These are phyloP conservation scores for Leptopilina syphax DNA, from an alignment of 2,888 invertebrate genomes.

Conservation along the genomic window DNA sequence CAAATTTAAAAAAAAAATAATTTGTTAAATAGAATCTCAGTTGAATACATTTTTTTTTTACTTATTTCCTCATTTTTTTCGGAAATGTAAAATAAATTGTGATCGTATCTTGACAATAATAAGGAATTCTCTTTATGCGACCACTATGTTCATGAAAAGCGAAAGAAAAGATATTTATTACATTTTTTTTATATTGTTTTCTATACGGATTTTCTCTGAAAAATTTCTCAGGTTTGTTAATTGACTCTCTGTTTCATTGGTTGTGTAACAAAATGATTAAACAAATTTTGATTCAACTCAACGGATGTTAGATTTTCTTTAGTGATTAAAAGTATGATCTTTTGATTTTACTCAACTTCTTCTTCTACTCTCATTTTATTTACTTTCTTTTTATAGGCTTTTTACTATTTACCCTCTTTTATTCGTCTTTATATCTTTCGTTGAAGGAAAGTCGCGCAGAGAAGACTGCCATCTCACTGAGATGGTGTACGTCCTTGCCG, in stretches of 20 bases:
- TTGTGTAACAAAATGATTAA: constrained; percentile 30
- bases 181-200: not conserved
- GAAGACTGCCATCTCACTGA: constrained; percentile 53
- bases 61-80: not conserved
- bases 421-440: not conserved
- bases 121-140: not conserved
- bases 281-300: not conserved
- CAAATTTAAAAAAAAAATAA: no score
- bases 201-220: constrained; percentile 2
- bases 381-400: not conserved
- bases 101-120: not conserved
- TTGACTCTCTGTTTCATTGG: constrained; percentile 31
- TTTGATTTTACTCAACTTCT: not conserved
- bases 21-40: no score
- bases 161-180: not conserved
- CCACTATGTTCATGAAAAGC: not conserved
- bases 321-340: not conserved
- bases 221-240: constrained; percentile 34
- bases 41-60: not conserved
- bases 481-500: constrained; percentile 49
- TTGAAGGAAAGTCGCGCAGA: constrained; percentile 19
- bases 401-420: not conserved
- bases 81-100: no score
- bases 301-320: constrained; percentile 19
- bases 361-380: not conserved